Evolutionary conservation across 1,140 invertebrate species (phyloP), one percentile per base, ranked within the genome.

Genomic region (Scaptomyza pallida): DNA sequence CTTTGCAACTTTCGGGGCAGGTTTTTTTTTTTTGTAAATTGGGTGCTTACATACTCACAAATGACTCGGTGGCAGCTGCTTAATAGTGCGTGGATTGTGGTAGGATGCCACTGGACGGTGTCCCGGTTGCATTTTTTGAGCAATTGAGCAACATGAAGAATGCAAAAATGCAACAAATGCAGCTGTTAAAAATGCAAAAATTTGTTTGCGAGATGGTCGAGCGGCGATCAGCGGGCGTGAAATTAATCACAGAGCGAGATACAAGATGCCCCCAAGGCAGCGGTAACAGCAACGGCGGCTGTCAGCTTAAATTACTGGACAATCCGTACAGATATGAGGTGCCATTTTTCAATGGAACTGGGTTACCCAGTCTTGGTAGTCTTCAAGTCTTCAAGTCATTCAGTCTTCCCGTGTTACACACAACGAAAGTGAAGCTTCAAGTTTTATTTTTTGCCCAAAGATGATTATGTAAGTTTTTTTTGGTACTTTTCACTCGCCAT

Each of bases 241-340:
- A 86, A 82, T 86, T 78, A 82, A 86, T 82, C 74, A 75, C 41
- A 67, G 44, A 64, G 71, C 43, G 41, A 19, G 60, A 45, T 26
- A 26, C 47, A 55, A 48, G 57, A 63, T 57, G 45, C 60, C 35
- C 43, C 37, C n/a, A 12, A 45, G 16, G 16, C 16, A 2, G 16
- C 37, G 17, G n/a, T n/a, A n/a, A n/a, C n/a, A n/a, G n/a, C n/a
- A n/a, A n/a, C 13, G 10, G 19, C n/a, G 12, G 48, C 78, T 82
- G 80, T 64, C 80, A 86, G 81, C 69, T 85, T 62, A 43, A 80
- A 81, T 85, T 85, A 86, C 81, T 72, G 62, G 57, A 81, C 52
- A 43, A 41, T 45, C n/a, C 16, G 26, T 17, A 44, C 48, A 56
- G 35, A 68, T 83, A 77, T 77, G 82, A 86, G 71, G 77, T 67